Evolutionary conservation across 2,797 vertebrate species (phyloP).

Genomic region (Parauchenoglanis punctatus): DNA sequence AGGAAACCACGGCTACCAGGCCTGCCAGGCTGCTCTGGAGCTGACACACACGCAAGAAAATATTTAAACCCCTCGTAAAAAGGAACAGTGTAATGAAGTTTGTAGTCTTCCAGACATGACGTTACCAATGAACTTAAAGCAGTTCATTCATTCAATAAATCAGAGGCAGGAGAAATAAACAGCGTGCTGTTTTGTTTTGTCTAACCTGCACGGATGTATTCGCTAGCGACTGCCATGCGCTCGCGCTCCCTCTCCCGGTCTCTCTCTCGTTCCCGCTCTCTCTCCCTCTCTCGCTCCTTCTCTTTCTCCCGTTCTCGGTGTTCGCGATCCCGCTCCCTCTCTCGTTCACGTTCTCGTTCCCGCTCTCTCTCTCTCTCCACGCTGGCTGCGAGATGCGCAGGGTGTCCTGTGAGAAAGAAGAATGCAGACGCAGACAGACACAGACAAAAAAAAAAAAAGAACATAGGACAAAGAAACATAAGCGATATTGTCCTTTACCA

Average conservation of each 20-base stretch:
- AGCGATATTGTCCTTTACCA: neutral
- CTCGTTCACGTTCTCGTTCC: conserved; percentile 75
- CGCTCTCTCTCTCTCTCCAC: conserved; percentile 81
- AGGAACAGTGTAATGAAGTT: neutral
- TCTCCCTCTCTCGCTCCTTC: conserved; percentile 74
- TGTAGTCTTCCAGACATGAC: neutral
- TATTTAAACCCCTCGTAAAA: neutral
- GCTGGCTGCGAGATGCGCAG: conserved; percentile 75
- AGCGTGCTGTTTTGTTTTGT: neutral
- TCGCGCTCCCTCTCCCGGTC: conserved; percentile 72
- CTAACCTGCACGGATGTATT: conserved; percentile 89
- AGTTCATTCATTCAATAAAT: neutral
- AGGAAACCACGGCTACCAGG: conserved; percentile 90
- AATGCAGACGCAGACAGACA: conserved; percentile 18
- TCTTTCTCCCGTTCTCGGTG: conserved; percentile 65
- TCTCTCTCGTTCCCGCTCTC: conserved; percentile 76
- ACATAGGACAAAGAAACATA: conserved; percentile 24
- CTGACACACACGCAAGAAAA: conserved; percentile 63
- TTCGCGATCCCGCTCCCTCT: conserved; percentile 77
- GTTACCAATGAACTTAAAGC: neutral
- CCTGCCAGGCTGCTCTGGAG: conserved; percentile 85
- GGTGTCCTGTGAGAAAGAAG: conserved; percentile 78
- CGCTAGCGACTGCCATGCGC: conserved; percentile 66
- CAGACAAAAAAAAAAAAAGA: conserved; percentile 12
- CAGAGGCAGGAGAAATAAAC: neutral